Base-by-base conservation (phyloP, 2,888 invertebrate species). In the Desoria tigrina region DNA sequence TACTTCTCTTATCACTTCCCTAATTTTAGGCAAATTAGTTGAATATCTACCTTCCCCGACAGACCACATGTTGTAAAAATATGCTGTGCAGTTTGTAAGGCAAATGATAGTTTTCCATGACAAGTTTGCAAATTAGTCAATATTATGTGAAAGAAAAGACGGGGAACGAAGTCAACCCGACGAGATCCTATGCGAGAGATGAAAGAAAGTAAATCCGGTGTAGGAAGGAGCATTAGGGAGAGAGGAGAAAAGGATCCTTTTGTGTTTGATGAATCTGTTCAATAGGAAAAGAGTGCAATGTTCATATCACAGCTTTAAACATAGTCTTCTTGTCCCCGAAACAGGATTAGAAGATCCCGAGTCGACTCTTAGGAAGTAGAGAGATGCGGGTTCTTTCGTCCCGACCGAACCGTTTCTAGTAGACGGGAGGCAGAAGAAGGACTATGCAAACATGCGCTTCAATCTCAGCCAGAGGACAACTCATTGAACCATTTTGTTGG, bases 201-300 rank as follows among this genome's bases (percentile, higher is more conserved):
- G 51, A 24, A 26, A 51, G 51, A 51, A 51, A 51, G 51, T 26
- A 51, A 51, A 51, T 51, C 51, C 51, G 51, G 51, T 51, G 51
- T 6, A 6, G n/a, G n/a, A n/a, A n/a, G n/a, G n/a, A n/a, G n/a
- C n/a, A n/a, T n/a, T n/a, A n/a, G 32, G 6, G 11, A 7, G 32
- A 32, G 32, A 24, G 18, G 51, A 51, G 24, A 51, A 26, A 51
- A 51, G 51, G 26, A 14, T 51, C 23, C 32, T 32, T 32, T 32
- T 32, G 32, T 32, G 32, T 32, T 32, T 4, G 32, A 32, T 51
- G 26, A 51, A 21, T 51, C 51, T 51, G 51, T 51, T 51, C 24
- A 51, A 51, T 51, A 51, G 24, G 4, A 32, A 51, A 24, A 23
- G 21, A 14, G 24, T 24, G 9, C 26, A 21, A 51, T 51, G 51